phyloP scores from a whole-genome alignment of 2,888 invertebrate species.

The Tipula lateralis region DNA sequence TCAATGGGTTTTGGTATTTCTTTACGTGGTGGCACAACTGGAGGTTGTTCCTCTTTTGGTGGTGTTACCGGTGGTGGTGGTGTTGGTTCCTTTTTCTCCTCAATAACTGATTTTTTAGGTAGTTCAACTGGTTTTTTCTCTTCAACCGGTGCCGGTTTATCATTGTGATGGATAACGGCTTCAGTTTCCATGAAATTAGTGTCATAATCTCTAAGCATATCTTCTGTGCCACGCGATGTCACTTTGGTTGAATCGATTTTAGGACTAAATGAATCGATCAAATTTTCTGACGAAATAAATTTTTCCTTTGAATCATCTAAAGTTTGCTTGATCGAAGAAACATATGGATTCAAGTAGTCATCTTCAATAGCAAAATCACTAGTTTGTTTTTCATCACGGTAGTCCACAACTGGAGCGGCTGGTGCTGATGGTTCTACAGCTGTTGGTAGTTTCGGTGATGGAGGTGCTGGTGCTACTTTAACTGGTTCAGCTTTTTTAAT shows the following conservation, averaged over 20 bases:
- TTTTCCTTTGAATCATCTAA: conserved; percentile 48
- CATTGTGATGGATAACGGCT: not conserved
- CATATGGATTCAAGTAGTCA: conserved; percentile 33
- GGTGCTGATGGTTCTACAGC: not conserved
- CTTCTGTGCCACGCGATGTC: no score
- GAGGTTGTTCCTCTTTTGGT: conserved; percentile 33
- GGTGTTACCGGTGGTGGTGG: not conserved
- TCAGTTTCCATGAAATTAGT: conserved; percentile 25
- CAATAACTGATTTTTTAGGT: not conserved
- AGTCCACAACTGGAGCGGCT: not conserved
- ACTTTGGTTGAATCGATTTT: conserved; percentile 29
- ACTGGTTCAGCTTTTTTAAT: not conserved
- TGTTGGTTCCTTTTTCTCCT: not conserved
- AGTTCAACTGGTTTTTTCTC: not conserved
- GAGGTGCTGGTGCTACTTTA: not conserved
- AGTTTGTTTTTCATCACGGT: not conserved
- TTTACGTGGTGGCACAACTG: not conserved
- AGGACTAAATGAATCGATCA: conserved; percentile 44
- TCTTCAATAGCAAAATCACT: conserved; percentile 27
- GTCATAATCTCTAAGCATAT: not conserved
- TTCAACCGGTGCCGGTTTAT: not conserved
- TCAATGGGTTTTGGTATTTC: conserved; percentile 35
- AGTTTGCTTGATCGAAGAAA: conserved; percentile 40
- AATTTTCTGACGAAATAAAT: conserved; percentile 48
- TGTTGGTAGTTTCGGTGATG: not conserved